Base-by-base conservation (phyloP, 2,888 invertebrate species). In the Congeria kusceri region DNA sequence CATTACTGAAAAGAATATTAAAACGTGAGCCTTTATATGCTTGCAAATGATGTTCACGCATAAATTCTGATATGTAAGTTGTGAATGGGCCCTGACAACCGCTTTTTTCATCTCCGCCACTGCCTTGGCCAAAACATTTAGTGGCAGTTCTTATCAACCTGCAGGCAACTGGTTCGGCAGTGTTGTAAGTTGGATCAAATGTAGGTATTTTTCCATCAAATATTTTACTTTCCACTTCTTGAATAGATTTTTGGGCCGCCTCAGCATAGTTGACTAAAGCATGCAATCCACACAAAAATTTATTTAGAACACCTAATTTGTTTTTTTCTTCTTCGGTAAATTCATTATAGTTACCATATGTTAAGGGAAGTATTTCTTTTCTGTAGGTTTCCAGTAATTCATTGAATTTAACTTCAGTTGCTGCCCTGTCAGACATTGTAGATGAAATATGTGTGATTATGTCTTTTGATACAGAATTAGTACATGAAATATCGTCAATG, bases 401-500 rank as follows among this genome's bases (percentile, higher is more conserved):
- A 61, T 81, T 75, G 53, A 78, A 81, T 29, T 78, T 81, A 1
- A 75, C 44, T 23, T 81, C 75, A 25, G 74, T 81, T 13, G 75
- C 78, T 25, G 71, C 81, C 25, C 78, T 57, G 56, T 81, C 81
- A 44, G 81, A 75, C 77, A 81, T 74, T 11, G 81, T 81, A 11
- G 77, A 56, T 11, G 27, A 20, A 27, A 77, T 71, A 32, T 71
- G 71, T 47, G 49, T 32, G 20, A 72, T 47, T 49, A 77, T 77
- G 29, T 68, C 67, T 32, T 39, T 64, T 2, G 77, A 77, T 3
- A 64, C 67, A 23, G 39, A 9, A 27, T 69, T 49, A 23, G 27
- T 18, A 20, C 23, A 18, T 23, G 68, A 39, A 65, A 65, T 32
- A n/a, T 58, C 58, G 47, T 80, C 75, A 61, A n/a, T n/a, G n/a